phyloP scores from a whole-genome alignment of 2,888 invertebrate species.

The Pegoplata infirma region DNA sequence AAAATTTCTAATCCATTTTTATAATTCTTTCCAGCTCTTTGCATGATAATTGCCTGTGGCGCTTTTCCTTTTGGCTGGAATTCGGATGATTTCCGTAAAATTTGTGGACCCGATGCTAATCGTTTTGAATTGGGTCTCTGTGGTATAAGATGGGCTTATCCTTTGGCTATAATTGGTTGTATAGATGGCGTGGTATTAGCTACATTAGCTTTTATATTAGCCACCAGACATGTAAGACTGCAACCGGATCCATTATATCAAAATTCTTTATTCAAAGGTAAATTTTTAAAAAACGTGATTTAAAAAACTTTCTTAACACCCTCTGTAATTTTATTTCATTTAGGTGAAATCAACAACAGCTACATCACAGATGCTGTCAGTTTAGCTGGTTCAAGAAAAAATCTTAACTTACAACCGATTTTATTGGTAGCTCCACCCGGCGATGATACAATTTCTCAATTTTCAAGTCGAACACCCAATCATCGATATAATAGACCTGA shows the following conservation, averaged over 20 bases:
- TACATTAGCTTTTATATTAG: conserved; percentile 94
- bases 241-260: conserved; percentile 89
- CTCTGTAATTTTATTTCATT: neutral
- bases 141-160: conserved; percentile 94
- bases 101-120: conserved; percentile 91
- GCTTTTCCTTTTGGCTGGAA: conserved; percentile 96
- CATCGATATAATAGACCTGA: conserved; percentile 80
- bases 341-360: conserved; percentile 93
- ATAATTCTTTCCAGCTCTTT: conserved; percentile 84
- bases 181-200: conserved; percentile 79
- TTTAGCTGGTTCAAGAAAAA: conserved; percentile 90
- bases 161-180: conserved; percentile 90
- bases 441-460: conserved; percentile 87
- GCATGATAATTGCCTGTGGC: conserved; percentile 91
- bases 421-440: conserved; percentile 80
- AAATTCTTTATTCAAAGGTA: conserved; percentile 85
- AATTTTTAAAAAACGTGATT: neutral
- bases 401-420: conserved; percentile 91
- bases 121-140: conserved; percentile 90
- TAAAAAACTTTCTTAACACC: neutral
- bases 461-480: conserved; percentile 84
- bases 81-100: conserved; percentile 87
- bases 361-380: conserved; percentile 92
- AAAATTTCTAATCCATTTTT: neutral
- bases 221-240: conserved; percentile 90